Evolutionary conservation across 2,888 invertebrate species (phyloP), one percentile per base, ranked within the genome.

Genomic region (Acrocyrtus sp.): DNA sequence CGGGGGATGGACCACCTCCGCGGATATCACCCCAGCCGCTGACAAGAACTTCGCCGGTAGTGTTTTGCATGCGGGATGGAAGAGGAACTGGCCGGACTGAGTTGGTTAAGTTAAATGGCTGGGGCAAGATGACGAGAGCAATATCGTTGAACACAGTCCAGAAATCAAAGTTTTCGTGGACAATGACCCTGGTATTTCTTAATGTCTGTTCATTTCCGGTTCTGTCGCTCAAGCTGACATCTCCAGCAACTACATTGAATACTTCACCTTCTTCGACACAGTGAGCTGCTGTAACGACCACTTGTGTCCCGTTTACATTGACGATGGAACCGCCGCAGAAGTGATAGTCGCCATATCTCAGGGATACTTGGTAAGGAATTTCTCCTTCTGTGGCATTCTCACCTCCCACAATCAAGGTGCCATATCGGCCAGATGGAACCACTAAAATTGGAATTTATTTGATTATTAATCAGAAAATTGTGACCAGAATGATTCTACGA

Each of bases 271-370:
- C 4, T 1, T 34, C 34, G 1, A 54, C 43, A 24, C 66, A 56
- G 15, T 57, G 57, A n/a, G 34, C 72, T 24, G 60, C 51, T 15
- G 53, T 66, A 5, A 62, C 34, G 12, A 3, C 62, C 21, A 62
- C 41, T 26, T 62, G 56, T 21, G 51, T 12, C 8, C 60, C 41
- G 1, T 26, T 17, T 3, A 53, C 45, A 19, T 54, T 27, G 17
- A 27, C 41, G 8, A 65, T 21, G 15, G 53, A 2, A 24, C 17
- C 65, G 5, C 65, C 65, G n/a, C 65, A 65, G 19, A 45, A 41
- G 17, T 45, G 26, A 2, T n/a, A 24, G 27, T 21, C 54, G 15
- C 10, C 3, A 12, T 17, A 45, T 34, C n/a, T 4, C 8, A 65
- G 22, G 6, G 45, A 2, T 2, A 65, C 3, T 45, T 54, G 54